A percentile compares a stretch with the other conserved stretches of the same genome.
Evolutionary conservation across 1,140 invertebrate genomes (phyloP).

Genomic region (Penaeus vannamei): DNA sequence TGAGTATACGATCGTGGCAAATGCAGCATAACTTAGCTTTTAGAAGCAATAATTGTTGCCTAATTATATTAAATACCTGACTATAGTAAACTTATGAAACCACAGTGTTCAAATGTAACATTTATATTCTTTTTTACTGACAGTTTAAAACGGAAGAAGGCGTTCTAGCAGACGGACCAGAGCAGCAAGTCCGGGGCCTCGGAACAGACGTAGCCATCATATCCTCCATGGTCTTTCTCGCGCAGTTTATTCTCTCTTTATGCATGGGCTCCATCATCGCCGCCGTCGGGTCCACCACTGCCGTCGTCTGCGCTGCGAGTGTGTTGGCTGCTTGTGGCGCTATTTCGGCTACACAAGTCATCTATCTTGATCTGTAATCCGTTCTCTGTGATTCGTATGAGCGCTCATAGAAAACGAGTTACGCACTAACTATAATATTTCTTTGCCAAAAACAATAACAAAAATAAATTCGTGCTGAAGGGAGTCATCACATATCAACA

Average conservation of each 20-base stretch:
- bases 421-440: too few species aligned
- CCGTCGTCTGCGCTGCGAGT: slow-evolving; percentile 86
- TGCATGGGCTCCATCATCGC: slow-evolving; percentile 89
- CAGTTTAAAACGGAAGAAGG: slow-evolving; percentile 36
- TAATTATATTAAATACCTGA: background rate
- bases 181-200: slow-evolving; percentile 81
- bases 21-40: background rate
- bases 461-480: too few species aligned
- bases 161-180: slow-evolving; percentile 27
- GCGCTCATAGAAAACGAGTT: background rate
- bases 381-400: background rate
- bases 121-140: background rate
- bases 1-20: background rate
- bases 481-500: too few species aligned
- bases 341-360: slow-evolving; percentile 86
- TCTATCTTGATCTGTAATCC: slow-evolving; percentile 86
- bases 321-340: slow-evolving; percentile 89
- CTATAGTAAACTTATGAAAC: too few species aligned
- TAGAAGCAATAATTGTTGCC: background rate
- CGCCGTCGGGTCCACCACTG: slow-evolving; percentile 82
- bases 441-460: too few species aligned
- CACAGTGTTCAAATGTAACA: too few species aligned
- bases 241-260: slow-evolving; percentile 90
- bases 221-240: slow-evolving; percentile 95
- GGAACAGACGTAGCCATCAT: slow-evolving; percentile 95